Conservation (phyloP, 1,140 invertebrate species). For the Venturia canescens region DNA sequence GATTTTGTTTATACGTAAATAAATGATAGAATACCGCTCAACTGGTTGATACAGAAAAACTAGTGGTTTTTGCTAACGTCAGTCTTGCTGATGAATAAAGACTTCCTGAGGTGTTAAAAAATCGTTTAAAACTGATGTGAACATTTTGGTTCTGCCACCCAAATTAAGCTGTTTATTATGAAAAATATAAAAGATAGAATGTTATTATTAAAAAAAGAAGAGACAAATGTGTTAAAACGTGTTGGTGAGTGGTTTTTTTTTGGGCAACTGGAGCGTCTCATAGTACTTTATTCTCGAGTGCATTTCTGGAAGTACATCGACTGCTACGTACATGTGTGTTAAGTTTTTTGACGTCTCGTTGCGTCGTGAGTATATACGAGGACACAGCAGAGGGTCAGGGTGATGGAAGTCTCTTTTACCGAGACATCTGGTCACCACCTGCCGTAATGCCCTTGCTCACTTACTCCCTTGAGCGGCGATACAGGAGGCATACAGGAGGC, state of each 20-base stretch:
- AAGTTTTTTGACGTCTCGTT: slow-evolving; percentile 45
- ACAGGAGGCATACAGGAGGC: too few relatives aligned
- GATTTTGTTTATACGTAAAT: too few relatives aligned
- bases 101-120: too few relatives aligned
- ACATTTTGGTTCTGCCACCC: too few relatives aligned
- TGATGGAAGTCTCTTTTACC: slow-evolving; percentile 65
- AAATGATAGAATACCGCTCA: too few relatives aligned
- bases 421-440: slow-evolving; percentile 77
- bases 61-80: too few relatives aligned
- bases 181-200: not conserved
- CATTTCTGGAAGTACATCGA: not conserved
- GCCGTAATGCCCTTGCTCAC: slow-evolving; percentile 71
- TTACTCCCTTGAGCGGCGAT: slow-evolving; percentile 55
- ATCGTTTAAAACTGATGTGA: too few relatives aligned
- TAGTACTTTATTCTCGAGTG: not conserved
- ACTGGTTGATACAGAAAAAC: too few relatives aligned
- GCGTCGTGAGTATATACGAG: slow-evolving; percentile 47
- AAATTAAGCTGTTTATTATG: too few relatives aligned
- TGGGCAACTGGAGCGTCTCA: not conserved
- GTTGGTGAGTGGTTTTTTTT: not conserved
- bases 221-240: not conserved
- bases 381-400: slow-evolving; percentile 61
- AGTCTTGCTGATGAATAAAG: too few relatives aligned
- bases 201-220: not conserved
- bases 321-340: not conserved